Conservation (phyloP, 92 coral and sea anemone genomes). For the Parazoanthus darwini region DNA sequence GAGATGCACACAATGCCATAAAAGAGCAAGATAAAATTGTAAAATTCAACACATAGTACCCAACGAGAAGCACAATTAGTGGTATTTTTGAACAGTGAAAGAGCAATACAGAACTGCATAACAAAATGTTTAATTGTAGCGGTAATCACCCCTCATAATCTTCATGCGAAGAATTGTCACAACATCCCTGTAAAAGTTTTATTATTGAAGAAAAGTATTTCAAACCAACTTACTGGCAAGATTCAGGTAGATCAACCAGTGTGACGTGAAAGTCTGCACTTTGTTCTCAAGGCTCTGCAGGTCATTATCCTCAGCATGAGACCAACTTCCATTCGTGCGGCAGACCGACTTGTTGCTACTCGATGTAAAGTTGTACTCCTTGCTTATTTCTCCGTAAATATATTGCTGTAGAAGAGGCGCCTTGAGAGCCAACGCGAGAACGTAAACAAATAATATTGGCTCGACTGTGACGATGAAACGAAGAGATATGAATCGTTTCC, state of each 20-base stretch:
- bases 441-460: background rate
- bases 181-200: no score
- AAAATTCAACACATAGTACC: no score
- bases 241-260: background rate
- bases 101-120: no score
- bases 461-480: slow-evolving; percentile 15
- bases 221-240: background rate
- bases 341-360: background rate
- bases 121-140: no score
- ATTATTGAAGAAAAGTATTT: no score
- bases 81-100: no score
- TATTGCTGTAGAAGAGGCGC: background rate
- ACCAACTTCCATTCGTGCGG: background rate
- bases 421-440: background rate
- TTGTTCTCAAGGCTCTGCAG: background rate
- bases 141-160: no score
- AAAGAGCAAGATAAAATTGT: no score
- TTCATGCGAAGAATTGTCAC: no score
- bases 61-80: no score
- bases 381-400: background rate
- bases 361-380: slow-evolving; percentile 2
- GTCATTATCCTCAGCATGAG: background rate
- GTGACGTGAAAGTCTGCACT: background rate
- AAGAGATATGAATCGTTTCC: background rate
- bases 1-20: no score